Conservation (phyloP, 37 sponge, comb jelly and placozoan species). For the Bolinopsis microptera region DNA sequence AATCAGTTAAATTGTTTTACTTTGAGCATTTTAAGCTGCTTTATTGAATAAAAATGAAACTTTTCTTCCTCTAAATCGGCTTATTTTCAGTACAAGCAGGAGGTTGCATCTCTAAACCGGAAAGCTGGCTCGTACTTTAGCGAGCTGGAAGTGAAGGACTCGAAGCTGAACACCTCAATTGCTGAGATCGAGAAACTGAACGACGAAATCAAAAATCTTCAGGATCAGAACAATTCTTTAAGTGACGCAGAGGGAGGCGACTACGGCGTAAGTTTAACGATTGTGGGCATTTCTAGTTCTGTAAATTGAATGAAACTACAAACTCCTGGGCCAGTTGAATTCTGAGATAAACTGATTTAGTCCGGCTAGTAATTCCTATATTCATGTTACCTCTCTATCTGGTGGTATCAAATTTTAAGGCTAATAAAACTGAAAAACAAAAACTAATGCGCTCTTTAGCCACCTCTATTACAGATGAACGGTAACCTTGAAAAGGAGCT, state of each 20-base stretch:
- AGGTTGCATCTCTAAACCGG: conserved; percentile 8
- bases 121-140: conserved; percentile 27
- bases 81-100: conserved; percentile 60
- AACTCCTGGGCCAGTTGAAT: too few relatives aligned
- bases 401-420: too few relatives aligned
- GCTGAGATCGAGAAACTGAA: conserved; percentile 57
- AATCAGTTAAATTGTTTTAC: too few relatives aligned
- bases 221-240: conserved; percentile 1
- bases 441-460: neutral
- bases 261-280: neutral
- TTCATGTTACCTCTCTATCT: too few relatives aligned
- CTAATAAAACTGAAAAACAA: too few relatives aligned
- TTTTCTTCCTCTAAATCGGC: too few relatives aligned
- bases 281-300: neutral
- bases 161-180: conserved; percentile 45
- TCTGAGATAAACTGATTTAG: too few relatives aligned
- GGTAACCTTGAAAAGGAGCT: conserved; percentile 7
- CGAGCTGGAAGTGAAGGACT: conserved; percentile 46
- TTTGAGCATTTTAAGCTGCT: too few relatives aligned
- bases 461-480: neutral
- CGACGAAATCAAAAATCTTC: neutral
- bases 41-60: too few relatives aligned
- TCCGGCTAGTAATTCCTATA: too few relatives aligned
- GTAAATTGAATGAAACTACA: too few relatives aligned
- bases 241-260: neutral